Evolutionary conservation across 2,888 invertebrate species (phyloP), one percentile per base, ranked within the genome.

Genomic region (Dioctria rufipes): DNA sequence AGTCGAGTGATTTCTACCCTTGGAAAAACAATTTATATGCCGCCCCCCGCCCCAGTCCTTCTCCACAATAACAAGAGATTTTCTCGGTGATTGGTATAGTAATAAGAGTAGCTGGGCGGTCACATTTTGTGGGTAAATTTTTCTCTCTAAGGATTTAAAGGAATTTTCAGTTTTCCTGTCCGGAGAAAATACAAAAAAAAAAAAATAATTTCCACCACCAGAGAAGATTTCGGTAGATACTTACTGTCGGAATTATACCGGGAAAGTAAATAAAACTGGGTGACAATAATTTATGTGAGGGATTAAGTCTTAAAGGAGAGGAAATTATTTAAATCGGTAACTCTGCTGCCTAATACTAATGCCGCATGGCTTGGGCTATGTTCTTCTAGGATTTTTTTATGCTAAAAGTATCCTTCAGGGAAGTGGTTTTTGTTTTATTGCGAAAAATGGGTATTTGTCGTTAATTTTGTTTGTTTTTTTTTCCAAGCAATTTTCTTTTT

Each of bases 241-340:
- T 11, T 67, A 67, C 39, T 42, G 43, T 25, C n/a, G 51, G 11
- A 11, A 54, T 54, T 54, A 54, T 54, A 54, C n/a, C 25, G 51
- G 13, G 37, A 9, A 49, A 39, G 69, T 69, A 54, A 69, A 69
- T 69, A 69, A 69, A 51, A 49, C 25, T 69, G 51, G 69, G 69
- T 51, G 69, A 69, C 69, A 69, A 25, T 69, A 51, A 69, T 69
- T 69, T 39, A 69, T 69, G 69, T 49, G 69, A n/a, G 49, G 69
- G 69, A 69, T 69, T 69, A 69, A 69, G 39, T 69, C 40, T 49
- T 49, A 69, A 67, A 46, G 67, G 13, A 67, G 43, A 69, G 39
- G 42, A 69, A 69, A 51, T 51, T 69, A 69, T 67, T 67, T 67
- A 67, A 67, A 43, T 67, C 46, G 67, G 46, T 1, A 63, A 40